Base-by-base conservation (phyloP, 2,888 invertebrate genomes). In the Therioaphis trifolii region DNA sequence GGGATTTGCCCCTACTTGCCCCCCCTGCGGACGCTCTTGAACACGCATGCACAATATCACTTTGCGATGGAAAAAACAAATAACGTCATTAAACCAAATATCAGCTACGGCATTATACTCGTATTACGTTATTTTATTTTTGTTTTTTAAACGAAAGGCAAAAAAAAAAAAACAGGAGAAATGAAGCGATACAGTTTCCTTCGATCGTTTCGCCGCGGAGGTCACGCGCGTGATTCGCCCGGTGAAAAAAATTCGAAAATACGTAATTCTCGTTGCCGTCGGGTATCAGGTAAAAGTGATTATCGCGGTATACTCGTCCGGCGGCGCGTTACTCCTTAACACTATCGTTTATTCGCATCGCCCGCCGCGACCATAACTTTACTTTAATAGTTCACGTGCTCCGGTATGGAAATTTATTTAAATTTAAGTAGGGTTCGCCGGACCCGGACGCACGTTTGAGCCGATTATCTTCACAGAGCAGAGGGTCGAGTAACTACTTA, bases 371-470 rank as follows among this genome's bases (percentile, higher is more conserved):
- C 27, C 12, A 49, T 46, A 18, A 9, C 12, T 49, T 29, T 52
- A 52, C 49, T 52, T n/a, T n/a, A 29, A 71, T 7, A 49, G 49
- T 18, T 49, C n/a, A 49, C 11, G 12, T 49, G n/a, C 12, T 72
- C 29, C n/a, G 5, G 7, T 72, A 52, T 29, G 49, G 29, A 72
- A 71, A 72, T 72, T n/a, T 29, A 29, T 72, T 72, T 52, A 72
- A 52, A 72, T 52, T 71, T 72, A 52, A 72, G n/a, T n/a, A 29
- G 29, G 49, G 14, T n/a, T n/a, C 29, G 0, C 27, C 24, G 69
- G 24, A 9, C 9, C 14, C 2, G 15, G 4, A 2, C 11, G 2
- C 7, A 7, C 14, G 7, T 29, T 72, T 52, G 71, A 52, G 12
- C 29, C n/a, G 72, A 72, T 72, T 71, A 29, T 52, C 14, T 12